Percentiles rank a stretch among this genome's conserved stretches.
Conservation (phyloP, 2,113 vertebrate genomes). For the Poicephalus gulielmi region DNA sequence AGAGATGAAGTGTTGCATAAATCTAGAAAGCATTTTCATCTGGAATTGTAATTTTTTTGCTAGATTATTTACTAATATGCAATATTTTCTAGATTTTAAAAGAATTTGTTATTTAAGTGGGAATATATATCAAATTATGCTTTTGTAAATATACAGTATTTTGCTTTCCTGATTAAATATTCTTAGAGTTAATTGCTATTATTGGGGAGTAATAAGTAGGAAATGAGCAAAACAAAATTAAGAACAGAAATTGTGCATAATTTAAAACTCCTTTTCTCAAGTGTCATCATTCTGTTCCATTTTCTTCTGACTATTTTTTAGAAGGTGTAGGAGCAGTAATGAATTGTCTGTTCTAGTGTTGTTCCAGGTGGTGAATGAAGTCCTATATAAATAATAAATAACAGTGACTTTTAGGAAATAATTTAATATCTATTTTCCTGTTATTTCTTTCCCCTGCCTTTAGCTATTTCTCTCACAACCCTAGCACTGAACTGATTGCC, state of each 20-base stretch:
- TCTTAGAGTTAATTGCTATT: neutral
- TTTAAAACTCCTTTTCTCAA: neutral
- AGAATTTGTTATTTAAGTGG: neutral
- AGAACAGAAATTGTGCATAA: fast-evolving
- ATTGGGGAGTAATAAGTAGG: neutral
- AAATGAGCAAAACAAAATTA: neutral
- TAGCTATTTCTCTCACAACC: neutral
- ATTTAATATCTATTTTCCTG: neutral
- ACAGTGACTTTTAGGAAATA: neutral
- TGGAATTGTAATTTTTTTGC: neutral
- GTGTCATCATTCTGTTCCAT: neutral
- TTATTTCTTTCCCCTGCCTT: neutral
- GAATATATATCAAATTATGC: neutral
- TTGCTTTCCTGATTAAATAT: neutral
- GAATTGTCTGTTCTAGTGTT: neutral
- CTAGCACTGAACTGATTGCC: neutral
- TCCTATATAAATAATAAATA: neutral
- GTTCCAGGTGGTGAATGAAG: neutral
- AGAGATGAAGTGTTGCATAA: neutral
- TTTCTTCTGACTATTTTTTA: neutral
- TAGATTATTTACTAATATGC: neutral
- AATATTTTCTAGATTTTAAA: neutral
- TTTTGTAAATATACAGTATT: neutral
- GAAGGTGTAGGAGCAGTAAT: neutral
- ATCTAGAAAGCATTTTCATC: neutral